phyloP scores from a whole-genome alignment of 2,888 invertebrate species.

The Epistrophella euchroma region DNA sequence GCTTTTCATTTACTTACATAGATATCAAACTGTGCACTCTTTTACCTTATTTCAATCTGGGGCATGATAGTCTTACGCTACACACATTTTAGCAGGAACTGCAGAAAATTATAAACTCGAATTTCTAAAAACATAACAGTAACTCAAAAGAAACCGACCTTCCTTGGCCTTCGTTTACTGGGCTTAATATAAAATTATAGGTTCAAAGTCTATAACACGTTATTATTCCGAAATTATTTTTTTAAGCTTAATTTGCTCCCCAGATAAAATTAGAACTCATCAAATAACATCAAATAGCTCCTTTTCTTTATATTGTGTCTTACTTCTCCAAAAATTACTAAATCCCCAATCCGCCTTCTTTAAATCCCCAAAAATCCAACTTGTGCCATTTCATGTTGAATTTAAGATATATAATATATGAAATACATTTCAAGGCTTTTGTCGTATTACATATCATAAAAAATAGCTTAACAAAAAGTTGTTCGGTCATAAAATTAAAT shows the following conservation, averaged over 20 bases:
- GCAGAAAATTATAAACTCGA: no score
- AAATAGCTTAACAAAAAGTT: slow-evolving; percentile 58
- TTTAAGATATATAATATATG: neutral
- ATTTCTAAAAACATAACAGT: no score
- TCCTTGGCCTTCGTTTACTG: neutral
- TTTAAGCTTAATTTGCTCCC: neutral
- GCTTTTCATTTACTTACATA: no score
- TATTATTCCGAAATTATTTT: neutral
- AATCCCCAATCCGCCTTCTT: neutral
- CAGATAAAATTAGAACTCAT: slow-evolving; percentile 4
- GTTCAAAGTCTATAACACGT: neutral
- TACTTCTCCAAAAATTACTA: neutral
- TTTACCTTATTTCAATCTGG: no score
- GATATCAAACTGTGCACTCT: no score
- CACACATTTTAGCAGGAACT: no score
- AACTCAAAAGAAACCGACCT: neutral
- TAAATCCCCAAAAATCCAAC: slow-evolving; percentile 18
- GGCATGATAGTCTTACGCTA: no score
- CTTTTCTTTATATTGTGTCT: neutral
- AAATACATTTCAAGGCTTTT: slow-evolving; percentile 13
- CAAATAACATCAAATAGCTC: neutral
- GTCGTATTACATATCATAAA: slow-evolving; percentile 37
- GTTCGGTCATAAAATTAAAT: slow-evolving; percentile 68
- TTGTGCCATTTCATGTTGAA: slow-evolving; percentile 11
- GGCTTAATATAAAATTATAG: neutral